Evolutionary conservation across 2,797 vertebrate genomes (phyloP), one percentile per base, ranked within the genome.

Genomic region (Xenopus petersii): DNA sequence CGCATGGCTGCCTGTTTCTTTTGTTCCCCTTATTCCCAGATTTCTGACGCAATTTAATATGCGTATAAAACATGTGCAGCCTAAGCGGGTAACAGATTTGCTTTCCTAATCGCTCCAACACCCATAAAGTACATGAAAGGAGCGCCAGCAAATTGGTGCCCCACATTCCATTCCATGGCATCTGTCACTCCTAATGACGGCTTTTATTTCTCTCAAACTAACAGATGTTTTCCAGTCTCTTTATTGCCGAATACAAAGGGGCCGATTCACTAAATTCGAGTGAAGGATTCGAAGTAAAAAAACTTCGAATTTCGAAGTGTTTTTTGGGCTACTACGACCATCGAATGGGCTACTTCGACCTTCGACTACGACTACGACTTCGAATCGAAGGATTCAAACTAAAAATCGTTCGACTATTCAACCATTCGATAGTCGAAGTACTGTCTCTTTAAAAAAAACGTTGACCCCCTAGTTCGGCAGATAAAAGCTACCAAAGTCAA

Each of bases 91-190:
- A 30, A 17, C 3, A 24, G 48, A 10, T n/a, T 58, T 12, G 30
- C 13, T 17, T 71, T 48, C 33, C 62, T 56, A 42, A 11, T 47
- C 33, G 17, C 46, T 49, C 26, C 15, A 21, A 21, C 21, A 8
- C 12, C 60, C 51, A 56, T 64, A 65, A 66, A 73, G 26, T 7
- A 67, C 56, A 48, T 68, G 26, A 74, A 74, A 74, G 64, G 2
- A 7, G 33, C 1, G 16, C 3, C 24, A 3, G 51, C 48, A 72
- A 42, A 64, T 42, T 42, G 61, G 68, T 55, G 42, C 61, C 70
- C 21, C 24, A 16, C 16, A 12, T 13, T 21, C 54, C 5, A n/a
- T 17, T 56, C 58, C 9, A 55, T 67, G 65, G 11, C 64, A 54
- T 62, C 55, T 68, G 65, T 65, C 64, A 60, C 55, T 42, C 17